These are phyloP conservation scores for Fragum whitleyi DNA, from an alignment of 2,888 invertebrate genomes.

Conservation along the genomic window DNA sequence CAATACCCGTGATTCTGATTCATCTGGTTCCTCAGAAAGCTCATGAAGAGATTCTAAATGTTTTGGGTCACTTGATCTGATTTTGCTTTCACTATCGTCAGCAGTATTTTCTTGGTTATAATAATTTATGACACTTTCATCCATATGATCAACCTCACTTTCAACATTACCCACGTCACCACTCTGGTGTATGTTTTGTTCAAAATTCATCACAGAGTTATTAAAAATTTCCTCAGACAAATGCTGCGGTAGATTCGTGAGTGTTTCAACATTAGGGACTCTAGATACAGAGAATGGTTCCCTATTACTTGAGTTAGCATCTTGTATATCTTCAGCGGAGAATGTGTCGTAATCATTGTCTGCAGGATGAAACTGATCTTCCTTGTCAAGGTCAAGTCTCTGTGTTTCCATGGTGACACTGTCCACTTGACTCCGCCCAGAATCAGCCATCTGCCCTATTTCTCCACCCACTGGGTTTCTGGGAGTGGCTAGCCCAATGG, in stretches of 20 bases:
- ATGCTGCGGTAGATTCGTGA: conserved; percentile 56
- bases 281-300: conserved; percentile 27
- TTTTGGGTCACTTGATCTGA: conserved; percentile 25
- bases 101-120: conserved; percentile 9
- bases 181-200: conserved; percentile 16
- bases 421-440: conserved; percentile 33
- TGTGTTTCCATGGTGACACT: conserved; percentile 46
- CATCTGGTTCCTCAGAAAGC: conserved; percentile 68
- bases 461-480: conserved; percentile 25
- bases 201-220: conserved; percentile 47
- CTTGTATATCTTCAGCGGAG: conserved; percentile 56
- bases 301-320: conserved; percentile 39
- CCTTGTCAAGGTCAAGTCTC: conserved; percentile 41
- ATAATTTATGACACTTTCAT: not conserved
- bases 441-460: not conserved
- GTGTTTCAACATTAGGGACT: conserved; percentile 48
- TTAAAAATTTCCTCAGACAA: conserved; percentile 61
- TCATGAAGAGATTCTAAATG: conserved; percentile 50
- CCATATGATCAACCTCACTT: not conserved
- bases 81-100: conserved; percentile 5
- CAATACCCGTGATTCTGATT: conserved; percentile 62
- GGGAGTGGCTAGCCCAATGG: conserved; percentile 64
- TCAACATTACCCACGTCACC: not conserved
- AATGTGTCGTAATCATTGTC: conserved; percentile 46
- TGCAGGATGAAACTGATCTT: conserved; percentile 44